These are phyloP conservation scores for Andrena praecox DNA, from an alignment of 2,888 invertebrate species.

Conservation along the genomic window DNA sequence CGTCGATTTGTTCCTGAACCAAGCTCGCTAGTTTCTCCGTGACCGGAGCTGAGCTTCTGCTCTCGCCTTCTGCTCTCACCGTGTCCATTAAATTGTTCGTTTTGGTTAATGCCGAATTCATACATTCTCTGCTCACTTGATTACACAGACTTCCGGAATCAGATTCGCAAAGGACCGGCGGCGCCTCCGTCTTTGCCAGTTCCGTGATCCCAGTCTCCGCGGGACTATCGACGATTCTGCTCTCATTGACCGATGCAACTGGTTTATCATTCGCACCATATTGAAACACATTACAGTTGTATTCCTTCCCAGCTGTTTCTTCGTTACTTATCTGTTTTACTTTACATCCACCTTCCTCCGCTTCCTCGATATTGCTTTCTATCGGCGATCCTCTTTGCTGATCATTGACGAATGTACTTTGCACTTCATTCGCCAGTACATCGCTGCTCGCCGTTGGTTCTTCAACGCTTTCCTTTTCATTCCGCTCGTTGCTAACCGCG, in stretches of 20 bases:
- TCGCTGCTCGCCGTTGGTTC: conserved; percentile 9
- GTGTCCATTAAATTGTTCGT: conserved; percentile 49
- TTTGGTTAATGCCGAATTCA: conserved; percentile 18
- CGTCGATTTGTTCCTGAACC: conserved; percentile 9
- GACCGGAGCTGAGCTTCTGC: conserved; percentile 4
- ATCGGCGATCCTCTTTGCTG: conserved; percentile 19
- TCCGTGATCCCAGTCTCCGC: conserved; percentile 20
- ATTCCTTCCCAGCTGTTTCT: conserved; percentile 23
- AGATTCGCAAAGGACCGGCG: conserved; percentile 17
- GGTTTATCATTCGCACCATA: conserved; percentile 27
- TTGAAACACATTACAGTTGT: conserved; percentile 22
- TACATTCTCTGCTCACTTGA: conserved; percentile 42
- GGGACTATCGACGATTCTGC: conserved; percentile 6
- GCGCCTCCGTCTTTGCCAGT: not conserved
- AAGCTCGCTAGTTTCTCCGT: conserved; percentile 28
- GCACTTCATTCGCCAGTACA: conserved; percentile 9
- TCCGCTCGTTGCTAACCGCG: not conserved
- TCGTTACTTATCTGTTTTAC: conserved; percentile 19
- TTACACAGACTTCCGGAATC: conserved; percentile 15
- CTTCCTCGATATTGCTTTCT: conserved; percentile 29
- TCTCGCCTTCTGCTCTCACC: conserved; percentile 6
- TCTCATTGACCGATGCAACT: conserved; percentile 17
- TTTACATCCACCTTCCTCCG: conserved; percentile 12
- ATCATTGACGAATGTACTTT: not conserved
- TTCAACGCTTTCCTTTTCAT: conserved; percentile 5